Evolutionary conservation across 2,888 invertebrate genomes (phyloP).

Genomic region (Drosophila histrio): DNA sequence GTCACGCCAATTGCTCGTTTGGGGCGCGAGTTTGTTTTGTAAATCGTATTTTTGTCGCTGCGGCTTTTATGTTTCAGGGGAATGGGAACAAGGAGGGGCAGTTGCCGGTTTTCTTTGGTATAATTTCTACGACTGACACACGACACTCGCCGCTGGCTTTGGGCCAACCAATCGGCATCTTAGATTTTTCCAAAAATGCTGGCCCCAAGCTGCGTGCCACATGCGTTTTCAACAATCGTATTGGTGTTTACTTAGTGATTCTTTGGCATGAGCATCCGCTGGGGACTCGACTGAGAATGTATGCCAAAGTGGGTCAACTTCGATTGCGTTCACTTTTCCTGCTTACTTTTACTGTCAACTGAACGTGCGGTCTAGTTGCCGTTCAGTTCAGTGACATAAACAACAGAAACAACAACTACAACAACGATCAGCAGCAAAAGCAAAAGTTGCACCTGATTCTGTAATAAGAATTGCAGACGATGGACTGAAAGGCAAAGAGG

Average conservation of each 20-base stretch:
- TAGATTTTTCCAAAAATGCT: constrained; percentile 41
- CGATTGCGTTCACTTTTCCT: constrained; percentile 75
- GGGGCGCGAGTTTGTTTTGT: constrained; percentile 32
- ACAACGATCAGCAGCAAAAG: constrained; percentile 52
- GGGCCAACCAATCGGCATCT: constrained; percentile 64
- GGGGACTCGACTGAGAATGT: constrained; percentile 41
- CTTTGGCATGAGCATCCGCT: constrained; percentile 1
- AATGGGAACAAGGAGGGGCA: not conserved
- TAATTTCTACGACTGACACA: constrained; percentile 61
- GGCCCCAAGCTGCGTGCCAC: constrained; percentile 31
- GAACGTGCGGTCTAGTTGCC: constrained; percentile 61
- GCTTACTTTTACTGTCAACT: constrained; percentile 78
- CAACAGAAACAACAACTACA: constrained; percentile 1
- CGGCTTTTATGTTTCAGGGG: constrained; percentile 5
- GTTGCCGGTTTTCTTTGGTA: constrained; percentile 33
- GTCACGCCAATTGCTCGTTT: constrained; percentile 80
- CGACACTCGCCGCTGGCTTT: constrained; percentile 67
- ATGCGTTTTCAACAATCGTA: constrained; percentile 35
- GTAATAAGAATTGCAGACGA: constrained; percentile 71
- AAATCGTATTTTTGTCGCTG: constrained; percentile 18
- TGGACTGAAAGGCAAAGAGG: constrained; percentile 5
- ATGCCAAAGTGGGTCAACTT: constrained; percentile 54
- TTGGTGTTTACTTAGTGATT: constrained; percentile 12
- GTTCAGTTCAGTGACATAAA: constrained; percentile 71
- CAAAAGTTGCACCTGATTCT: constrained; percentile 79